Evolutionary conservation across 2,888 invertebrate species (phyloP), one percentile per base, ranked within the genome.

Genomic region (Nineta flava): DNA sequence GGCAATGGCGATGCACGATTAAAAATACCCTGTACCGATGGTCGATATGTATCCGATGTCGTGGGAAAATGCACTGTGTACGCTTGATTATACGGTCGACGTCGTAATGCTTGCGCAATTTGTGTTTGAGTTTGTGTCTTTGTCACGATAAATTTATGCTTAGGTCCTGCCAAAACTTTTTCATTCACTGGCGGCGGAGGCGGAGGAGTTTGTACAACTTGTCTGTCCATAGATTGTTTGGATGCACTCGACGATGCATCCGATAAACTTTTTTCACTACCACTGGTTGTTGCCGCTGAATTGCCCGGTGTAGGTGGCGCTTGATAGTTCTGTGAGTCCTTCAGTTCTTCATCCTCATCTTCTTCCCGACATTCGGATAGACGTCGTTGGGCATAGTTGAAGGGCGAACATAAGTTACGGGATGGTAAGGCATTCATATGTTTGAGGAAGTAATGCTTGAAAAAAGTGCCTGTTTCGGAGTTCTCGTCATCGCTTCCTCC

Each of bases 291-390:
- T 50, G 64, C 58, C 43, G 63, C 61, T 54, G 61, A 54, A 40
- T 50, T 47, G 3, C 43, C 41, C 13, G 47, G 49, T 5, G 49
- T 49, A 17, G 45, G 35, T 19, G 48, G 50, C 32, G 43, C 16
- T 26, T 43, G 48, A 4, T 26, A 10, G 9, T 51, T 49, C 10
- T 45, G 34, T 40, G 44, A 31, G 48, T 59, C 58, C 50, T 57
- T 59, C 47, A 61, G 62, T 46, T 67, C 75, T 55, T 83, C 84
- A 49, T 85, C 84, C 62, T 87, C 87, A 58, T 87, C 87, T 67
- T 87, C 87, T 62, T 87, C 87, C 52, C 83, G 76, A 62, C 87
- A 87, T 65, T 87, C 86, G 3, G 87, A 87, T 54, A 87, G 65
- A 12, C 87, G 75, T 31, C 84, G 71, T 5, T 79, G 71, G 57